Base-by-base conservation (phyloP, 2,113 vertebrate species). In the Prunella himalayana region DNA sequence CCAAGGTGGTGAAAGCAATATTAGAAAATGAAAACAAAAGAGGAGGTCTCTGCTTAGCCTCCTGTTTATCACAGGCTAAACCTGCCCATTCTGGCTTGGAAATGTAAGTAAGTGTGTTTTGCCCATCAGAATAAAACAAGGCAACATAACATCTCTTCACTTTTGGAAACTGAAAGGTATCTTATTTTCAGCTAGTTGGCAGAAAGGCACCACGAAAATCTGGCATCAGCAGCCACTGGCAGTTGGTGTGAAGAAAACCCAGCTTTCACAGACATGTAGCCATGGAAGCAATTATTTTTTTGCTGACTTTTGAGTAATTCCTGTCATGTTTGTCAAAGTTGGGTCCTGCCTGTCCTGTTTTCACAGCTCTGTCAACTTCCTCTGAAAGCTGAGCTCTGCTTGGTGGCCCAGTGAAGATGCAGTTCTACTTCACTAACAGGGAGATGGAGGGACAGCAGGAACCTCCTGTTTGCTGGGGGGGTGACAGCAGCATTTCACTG, bases 11-110 rank as follows among this genome's bases (percentile, higher is more conserved):
- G 86, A 96, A 97, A 97, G 82, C 79, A 97, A 95, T 96, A 91
- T 89, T 93, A 95, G 94, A 94, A 97, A 97, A 96, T 91, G 84
- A 94, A 95, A 95, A 93, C 66, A 76, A 82, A 90, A 57, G 25
- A 79, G 35, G 35, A 60, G 30, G 30, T 49, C 24, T 65, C 15
- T 56, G 3, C 27, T 83, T 50, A 75, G 31, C 28, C 44, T 77
- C 86, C 2, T 2, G 16, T 42, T 82, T 89, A 41, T 57, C 70
- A 44, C 50, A 66, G 59, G 42, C 51, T 77, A 53, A 87, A 28
- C 51, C 35, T 47, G 39, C 31, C 27, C 0, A 0, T 2, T 2
- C 22, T 73, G 72, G n/a, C 53, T 89, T 64, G 66, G 37, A 64
- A 28, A 57, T 53, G 22, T 35, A 61, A 77, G 42, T 37, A 79